Evolutionary conservation across 2,113 vertebrate genomes (phyloP).

Genomic region (Emydocephalus ijimae): DNA sequence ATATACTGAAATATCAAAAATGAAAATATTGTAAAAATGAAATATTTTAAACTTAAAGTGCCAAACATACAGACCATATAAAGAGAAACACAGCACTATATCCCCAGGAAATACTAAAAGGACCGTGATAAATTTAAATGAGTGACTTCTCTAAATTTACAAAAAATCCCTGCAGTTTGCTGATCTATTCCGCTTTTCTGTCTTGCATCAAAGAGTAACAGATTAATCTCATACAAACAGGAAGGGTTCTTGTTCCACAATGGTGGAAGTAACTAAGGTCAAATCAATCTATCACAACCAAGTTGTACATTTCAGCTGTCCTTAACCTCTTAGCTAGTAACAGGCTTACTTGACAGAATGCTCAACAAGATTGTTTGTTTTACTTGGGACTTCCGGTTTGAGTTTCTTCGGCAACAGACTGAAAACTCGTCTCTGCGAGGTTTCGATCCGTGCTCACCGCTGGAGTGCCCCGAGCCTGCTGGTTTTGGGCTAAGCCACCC

Average conservation of each 20-base stretch:
- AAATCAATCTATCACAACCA: background rate
- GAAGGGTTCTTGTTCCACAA: background rate
- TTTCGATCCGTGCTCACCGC: too few relatives aligned
- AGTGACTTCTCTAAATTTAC: background rate
- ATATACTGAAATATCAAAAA: background rate
- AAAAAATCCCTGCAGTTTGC: background rate
- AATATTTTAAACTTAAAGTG: conserved; percentile 10
- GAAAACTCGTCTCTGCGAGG: too few relatives aligned
- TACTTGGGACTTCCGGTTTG: background rate
- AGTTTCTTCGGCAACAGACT: too few relatives aligned
- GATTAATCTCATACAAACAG: conserved; percentile 12
- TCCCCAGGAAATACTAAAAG: background rate
- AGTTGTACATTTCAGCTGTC: background rate
- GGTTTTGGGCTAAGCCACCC: too few relatives aligned
- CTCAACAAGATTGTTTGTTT: background rate
- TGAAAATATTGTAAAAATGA: too few relatives aligned
- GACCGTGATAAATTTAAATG: conserved; percentile 3
- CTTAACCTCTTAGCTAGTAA: background rate
- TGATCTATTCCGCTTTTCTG: background rate
- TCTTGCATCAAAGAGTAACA: background rate
- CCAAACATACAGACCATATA: background rate
- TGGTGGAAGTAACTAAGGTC: background rate
- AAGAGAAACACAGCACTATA: background rate
- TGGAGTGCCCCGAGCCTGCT: too few relatives aligned
- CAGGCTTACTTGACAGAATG: background rate